Percentiles rank a stretch among this genome's conserved stretches.
Evolutionary conservation across 2,113 vertebrate genomes (phyloP).

Genomic region (Xenopus laevis): DNA sequence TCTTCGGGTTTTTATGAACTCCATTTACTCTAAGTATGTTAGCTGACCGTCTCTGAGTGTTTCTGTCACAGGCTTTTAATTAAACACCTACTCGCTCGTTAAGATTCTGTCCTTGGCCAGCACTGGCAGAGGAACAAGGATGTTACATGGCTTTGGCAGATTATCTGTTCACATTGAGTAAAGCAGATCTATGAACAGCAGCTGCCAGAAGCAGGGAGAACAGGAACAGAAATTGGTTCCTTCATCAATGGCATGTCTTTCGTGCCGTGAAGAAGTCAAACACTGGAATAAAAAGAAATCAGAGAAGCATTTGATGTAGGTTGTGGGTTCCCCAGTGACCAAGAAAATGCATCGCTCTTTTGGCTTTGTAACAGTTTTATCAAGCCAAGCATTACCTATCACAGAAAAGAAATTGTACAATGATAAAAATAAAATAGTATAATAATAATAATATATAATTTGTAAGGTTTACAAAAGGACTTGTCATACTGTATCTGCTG

Average conservation of each 20-base stretch:
- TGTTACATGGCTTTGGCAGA: slow-evolving; percentile 34
- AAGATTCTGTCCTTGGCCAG: slow-evolving; percentile 36
- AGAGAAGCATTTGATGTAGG: slow-evolving; percentile 29
- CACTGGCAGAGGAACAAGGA: slow-evolving; percentile 33
- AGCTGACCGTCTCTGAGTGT: slow-evolving; percentile 45
- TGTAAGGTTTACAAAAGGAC: too few relatives aligned
- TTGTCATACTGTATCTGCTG: too few relatives aligned
- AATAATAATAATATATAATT: too few relatives aligned
- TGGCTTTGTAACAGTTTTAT: neutral
- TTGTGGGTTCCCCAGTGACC: slow-evolving; percentile 30
- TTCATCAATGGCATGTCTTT: slow-evolving; percentile 42
- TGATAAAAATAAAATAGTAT: too few relatives aligned
- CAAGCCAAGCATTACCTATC: neutral
- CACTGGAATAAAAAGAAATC: slow-evolving; percentile 40
- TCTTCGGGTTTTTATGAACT: slow-evolving; percentile 47
- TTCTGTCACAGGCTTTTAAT: slow-evolving; percentile 49
- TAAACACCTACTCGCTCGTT: slow-evolving; percentile 48
- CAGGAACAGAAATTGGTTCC: slow-evolving; percentile 9
- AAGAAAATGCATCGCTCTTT: slow-evolving; percentile 8
- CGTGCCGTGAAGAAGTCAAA: slow-evolving; percentile 33
- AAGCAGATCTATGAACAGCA: slow-evolving; percentile 27
- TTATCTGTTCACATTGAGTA: slow-evolving; percentile 29
- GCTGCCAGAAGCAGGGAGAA: slow-evolving; percentile 16
- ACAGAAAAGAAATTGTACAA: neutral
- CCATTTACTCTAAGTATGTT: slow-evolving; percentile 44